These are phyloP conservation scores for Magallana angulata DNA, from an alignment of 1,140 invertebrate genomes.

Conservation along the genomic window DNA sequence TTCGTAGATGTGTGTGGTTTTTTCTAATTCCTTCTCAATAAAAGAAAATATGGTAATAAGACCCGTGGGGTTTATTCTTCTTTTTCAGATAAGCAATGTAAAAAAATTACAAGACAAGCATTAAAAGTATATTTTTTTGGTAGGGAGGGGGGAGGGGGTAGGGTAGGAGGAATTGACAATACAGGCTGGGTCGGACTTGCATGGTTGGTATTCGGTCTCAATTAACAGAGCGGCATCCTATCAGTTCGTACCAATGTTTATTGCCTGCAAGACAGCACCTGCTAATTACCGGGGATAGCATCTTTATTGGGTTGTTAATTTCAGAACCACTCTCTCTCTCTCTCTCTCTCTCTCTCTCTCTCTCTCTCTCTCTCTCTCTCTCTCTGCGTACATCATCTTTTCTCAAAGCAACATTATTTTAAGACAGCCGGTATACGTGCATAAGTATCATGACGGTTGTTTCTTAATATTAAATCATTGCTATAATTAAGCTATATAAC, in stretches of 20 bases:
- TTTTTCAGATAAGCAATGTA: too few species aligned
- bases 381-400: not conserved
- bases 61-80: too few species aligned
- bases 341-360: not conserved
- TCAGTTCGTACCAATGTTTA: not conserved
- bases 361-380: not conserved
- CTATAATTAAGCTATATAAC: too few species aligned
- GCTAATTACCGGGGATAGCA: constrained; percentile 2
- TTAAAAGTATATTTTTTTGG: not conserved
- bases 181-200: not conserved
- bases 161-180: not conserved
- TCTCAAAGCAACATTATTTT: not conserved
- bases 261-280: constrained; percentile 9
- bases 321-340: not conserved
- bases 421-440: too few species aligned
- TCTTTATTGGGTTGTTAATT: constrained; percentile 6
- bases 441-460: too few species aligned
- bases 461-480: too few species aligned
- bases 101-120: too few species aligned
- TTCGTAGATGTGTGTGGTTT: too few species aligned
- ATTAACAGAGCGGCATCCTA: not conserved
- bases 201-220: too few species aligned
- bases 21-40: too few species aligned
- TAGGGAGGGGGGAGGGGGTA: not conserved
- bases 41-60: too few species aligned